Evolutionary conservation across 1,140 invertebrate species (phyloP).

Genomic region (Lepidostoma basale): DNA sequence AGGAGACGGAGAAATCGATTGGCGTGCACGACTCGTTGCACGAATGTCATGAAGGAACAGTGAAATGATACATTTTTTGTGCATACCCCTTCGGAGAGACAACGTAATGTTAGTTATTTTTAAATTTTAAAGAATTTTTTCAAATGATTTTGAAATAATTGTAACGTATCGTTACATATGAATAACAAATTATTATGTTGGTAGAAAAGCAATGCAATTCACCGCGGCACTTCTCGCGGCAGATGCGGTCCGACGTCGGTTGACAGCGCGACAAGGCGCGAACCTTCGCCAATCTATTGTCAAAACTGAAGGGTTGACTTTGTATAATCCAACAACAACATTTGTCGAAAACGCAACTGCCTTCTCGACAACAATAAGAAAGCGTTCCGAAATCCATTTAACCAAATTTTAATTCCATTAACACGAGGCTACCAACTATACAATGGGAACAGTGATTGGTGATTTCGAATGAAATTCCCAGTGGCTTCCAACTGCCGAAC

Average conservation of each 20-base stretch:
- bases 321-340: conserved; percentile 6
- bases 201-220: too few relatives aligned
- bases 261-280: background rate
- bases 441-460: conserved; percentile 20
- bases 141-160: too few relatives aligned
- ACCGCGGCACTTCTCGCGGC: too few relatives aligned
- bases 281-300: background rate
- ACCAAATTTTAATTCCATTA: conserved; percentile 36
- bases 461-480: background rate
- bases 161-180: too few relatives aligned
- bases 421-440: conserved; percentile 18
- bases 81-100: too few relatives aligned
- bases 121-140: too few relatives aligned
- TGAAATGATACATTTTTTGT: too few relatives aligned
- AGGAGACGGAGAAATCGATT: too few relatives aligned
- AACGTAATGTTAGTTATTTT: too few relatives aligned
- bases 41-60: too few relatives aligned
- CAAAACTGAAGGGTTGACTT: conserved; percentile 34
- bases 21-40: too few relatives aligned
- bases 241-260: conserved; percentile 1
- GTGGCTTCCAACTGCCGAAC: background rate
- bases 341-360: conserved; percentile 12
- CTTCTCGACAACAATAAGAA: conserved; percentile 21
- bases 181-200: too few relatives aligned
- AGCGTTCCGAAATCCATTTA: conserved; percentile 23